Percentiles rank a stretch among this genome's conserved stretches.
Conservation (phyloP, 2,113 vertebrate genomes). For the Neotoma lepida region DNA sequence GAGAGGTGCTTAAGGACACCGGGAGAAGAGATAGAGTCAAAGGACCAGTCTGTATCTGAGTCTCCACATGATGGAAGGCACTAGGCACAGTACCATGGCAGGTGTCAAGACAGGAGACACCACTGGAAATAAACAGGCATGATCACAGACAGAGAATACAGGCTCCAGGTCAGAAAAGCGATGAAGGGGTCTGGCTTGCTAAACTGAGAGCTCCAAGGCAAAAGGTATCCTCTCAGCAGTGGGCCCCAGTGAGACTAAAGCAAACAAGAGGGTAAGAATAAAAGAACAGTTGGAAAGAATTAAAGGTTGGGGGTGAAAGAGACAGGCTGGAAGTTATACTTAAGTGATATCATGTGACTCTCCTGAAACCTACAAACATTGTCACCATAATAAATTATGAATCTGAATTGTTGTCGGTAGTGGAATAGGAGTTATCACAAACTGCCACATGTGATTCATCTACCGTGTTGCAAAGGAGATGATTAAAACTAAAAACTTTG, state of each 20-base stretch:
- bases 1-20: neutral
- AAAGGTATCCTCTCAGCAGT: neutral
- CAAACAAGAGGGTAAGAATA: neutral
- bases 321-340: neutral
- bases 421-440: neutral
- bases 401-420: constrained; percentile 27
- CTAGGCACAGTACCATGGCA: neutral
- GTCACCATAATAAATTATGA: neutral
- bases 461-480: neutral
- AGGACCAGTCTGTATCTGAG: neutral
- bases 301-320: neutral
- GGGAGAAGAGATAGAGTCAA: neutral
- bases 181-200: neutral
- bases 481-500: neutral
- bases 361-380: neutral
- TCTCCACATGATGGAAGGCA: neutral
- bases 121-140: neutral
- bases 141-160: neutral
- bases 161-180: neutral
- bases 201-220: neutral
- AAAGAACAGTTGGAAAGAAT: neutral
- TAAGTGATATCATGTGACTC: neutral
- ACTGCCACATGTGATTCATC: neutral
- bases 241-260: neutral
- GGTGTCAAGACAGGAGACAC: neutral